Base-by-base conservation (phyloP, 2,797 vertebrate species). In the Coregonus ussuriensis region DNA sequence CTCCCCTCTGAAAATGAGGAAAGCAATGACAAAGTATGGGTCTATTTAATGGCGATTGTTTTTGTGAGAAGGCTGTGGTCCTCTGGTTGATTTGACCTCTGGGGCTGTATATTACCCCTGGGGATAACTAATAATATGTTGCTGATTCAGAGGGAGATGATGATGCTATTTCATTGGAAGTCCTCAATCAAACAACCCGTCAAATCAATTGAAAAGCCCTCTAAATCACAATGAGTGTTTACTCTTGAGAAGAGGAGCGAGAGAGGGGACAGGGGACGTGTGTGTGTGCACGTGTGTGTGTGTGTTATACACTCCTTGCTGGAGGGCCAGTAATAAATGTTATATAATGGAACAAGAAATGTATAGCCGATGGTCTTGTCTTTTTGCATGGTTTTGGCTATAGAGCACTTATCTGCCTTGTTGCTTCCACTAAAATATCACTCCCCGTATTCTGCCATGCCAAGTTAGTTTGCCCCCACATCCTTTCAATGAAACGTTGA, bases 61-160 rank as follows among this genome's bases (percentile, higher is more conserved):
- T 69, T 9, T 18, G 6, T 71, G 70, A 53, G 52, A 53, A 52
- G 13, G 13, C 29, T 15, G 13, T 51, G 41, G n/a, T 51, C 21
- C 21, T 71, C 25, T 71, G 21, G 47, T 72, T 29, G 9, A 29
- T 84, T 75, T 78, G 78, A 89, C 86, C 83, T 85, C 82, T 79
- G 31, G 80, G 65, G 83, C 83, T 74, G 41, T 79, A 66, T 66
- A 71, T 70, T 31, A 47, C 74, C 72, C 67, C 29, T 54, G 81
- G 75, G 83, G 71, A 47, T 47, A 74, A 71, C 88, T 82, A 89
- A 87, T 85, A 91, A 86, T 78, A 41, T 59, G 69, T 18, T 75
- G 81, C 82, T 85, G 79, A 88, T 87, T 86, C 85, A 78, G 82
- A 79, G 83, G 74, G 79, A 90, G 85, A 91, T 84, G 85, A 88